A percentile compares a stretch with the other conserved stretches of the same genome.
Evolutionary conservation across 2,113 vertebrate genomes (phyloP).

Genomic region (Bettongia penicillata): DNA sequence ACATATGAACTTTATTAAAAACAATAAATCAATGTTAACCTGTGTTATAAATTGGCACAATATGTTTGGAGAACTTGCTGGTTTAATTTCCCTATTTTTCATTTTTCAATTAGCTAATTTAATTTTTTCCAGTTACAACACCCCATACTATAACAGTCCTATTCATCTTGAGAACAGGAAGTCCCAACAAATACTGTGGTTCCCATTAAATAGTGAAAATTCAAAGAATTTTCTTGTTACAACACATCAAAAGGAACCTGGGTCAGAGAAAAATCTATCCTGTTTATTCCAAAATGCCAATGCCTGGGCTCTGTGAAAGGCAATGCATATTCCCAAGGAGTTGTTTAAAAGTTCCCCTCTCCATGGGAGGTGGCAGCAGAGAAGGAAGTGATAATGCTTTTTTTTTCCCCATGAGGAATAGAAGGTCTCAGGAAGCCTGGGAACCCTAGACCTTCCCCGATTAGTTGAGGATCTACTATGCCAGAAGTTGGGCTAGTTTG

Average conservation of each 20-base stretch:
- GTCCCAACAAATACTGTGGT: background rate
- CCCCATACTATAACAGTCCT: slow-evolving; percentile 42
- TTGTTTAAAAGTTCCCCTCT: background rate
- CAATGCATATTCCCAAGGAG: background rate
- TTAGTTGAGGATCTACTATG: background rate
- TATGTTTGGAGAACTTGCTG: slow-evolving; percentile 62
- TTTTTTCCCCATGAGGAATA: background rate
- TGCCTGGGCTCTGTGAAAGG: background rate
- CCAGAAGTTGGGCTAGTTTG: background rate
- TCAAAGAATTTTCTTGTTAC: background rate
- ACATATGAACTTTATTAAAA: slow-evolving; percentile 76
- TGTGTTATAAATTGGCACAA: slow-evolving; percentile 72
- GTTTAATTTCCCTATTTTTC: slow-evolving; percentile 77
- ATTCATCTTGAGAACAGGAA: slow-evolving; percentile 65
- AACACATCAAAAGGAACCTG: background rate
- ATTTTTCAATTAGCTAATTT: slow-evolving; percentile 80
- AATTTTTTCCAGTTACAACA: slow-evolving; percentile 44
- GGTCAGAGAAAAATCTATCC: background rate
- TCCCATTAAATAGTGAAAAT: slow-evolving; percentile 35
- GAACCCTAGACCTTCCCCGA: background rate
- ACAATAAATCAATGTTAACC: slow-evolving; percentile 83
- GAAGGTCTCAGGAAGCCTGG: background rate
- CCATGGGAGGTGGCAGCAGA: background rate
- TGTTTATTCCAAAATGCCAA: background rate
- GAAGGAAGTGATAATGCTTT: no score